phyloP scores from a whole-genome alignment of 2,113 vertebrate genomes.

The Petrocephalus microphthalmus region DNA sequence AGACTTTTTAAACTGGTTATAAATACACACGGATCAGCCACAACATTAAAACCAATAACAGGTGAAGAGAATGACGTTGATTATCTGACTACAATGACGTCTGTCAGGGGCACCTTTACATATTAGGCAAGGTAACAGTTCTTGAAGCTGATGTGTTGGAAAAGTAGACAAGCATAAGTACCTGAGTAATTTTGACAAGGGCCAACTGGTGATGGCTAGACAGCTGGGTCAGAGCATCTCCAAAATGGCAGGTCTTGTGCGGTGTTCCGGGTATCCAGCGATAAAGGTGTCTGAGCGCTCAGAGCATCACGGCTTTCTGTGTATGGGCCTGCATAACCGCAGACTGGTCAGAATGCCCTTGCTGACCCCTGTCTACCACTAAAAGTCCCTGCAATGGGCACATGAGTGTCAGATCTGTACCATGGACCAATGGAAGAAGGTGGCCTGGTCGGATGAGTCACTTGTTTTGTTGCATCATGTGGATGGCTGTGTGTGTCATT shows the following conservation, averaged over 20 bases:
- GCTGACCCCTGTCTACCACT: no score
- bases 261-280: not conserved
- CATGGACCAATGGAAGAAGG: no score
- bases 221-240: not conserved
- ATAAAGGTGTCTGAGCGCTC: not conserved
- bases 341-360: no score
- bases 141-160: not conserved
- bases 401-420: no score
- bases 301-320: not conserved
- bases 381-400: no score
- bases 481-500: no score
- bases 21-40: not conserved
- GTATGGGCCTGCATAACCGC: not conserved
- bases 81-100: not conserved
- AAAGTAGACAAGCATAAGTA: not conserved
- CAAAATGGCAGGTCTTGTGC: not conserved
- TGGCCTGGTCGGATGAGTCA: no score
- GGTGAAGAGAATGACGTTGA: not conserved
- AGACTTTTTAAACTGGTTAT: not conserved
- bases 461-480: no score
- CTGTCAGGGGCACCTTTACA: not conserved
- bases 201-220: not conserved
- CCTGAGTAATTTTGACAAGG: not conserved
- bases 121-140: not conserved
- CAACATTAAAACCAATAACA: not conserved